Evolutionary conservation across 1,140 invertebrate species (phyloP).

Genomic region (Heliconius nattereri): DNA sequence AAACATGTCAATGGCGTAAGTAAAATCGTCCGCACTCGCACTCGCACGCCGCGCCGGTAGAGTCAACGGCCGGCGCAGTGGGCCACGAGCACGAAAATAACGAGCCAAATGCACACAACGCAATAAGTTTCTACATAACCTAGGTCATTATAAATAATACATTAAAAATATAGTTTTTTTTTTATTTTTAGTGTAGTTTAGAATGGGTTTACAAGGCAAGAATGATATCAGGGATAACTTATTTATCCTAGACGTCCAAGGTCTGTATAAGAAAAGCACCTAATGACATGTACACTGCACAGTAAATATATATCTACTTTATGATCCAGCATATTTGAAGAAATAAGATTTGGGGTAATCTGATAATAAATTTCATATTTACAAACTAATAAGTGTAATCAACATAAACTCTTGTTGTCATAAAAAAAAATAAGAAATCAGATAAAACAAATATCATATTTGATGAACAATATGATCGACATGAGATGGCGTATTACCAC

Average conservation of each 20-base stretch:
- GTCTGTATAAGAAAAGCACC: neutral
- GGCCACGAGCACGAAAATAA: conserved; percentile 32
- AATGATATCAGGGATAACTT: neutral
- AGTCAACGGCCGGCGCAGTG: conserved; percentile 49
- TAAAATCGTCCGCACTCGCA: conserved; percentile 40
- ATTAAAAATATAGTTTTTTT: neutral
- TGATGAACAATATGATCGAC: conserved; percentile 26
- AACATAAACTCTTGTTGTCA: neutral
- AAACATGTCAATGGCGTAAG: conserved; percentile 54
- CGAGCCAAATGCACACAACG: conserved; percentile 21
- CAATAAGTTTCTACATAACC: conserved; percentile 11
- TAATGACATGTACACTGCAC: neutral
- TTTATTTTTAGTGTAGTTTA: neutral
- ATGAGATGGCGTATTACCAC: conserved; percentile 24
- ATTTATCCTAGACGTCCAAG: neutral
- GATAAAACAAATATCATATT: neutral
- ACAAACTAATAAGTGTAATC: neutral
- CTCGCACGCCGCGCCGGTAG: conserved; percentile 24
- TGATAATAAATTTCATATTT: neutral
- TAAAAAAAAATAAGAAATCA: neutral
- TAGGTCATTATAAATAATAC: conserved; percentile 7
- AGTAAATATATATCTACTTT: neutral
- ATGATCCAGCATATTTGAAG: neutral
- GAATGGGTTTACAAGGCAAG: too few species aligned
- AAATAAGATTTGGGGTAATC: neutral